Base-by-base conservation (phyloP, 1,140 invertebrate species). In the Ceratina japonica region DNA sequence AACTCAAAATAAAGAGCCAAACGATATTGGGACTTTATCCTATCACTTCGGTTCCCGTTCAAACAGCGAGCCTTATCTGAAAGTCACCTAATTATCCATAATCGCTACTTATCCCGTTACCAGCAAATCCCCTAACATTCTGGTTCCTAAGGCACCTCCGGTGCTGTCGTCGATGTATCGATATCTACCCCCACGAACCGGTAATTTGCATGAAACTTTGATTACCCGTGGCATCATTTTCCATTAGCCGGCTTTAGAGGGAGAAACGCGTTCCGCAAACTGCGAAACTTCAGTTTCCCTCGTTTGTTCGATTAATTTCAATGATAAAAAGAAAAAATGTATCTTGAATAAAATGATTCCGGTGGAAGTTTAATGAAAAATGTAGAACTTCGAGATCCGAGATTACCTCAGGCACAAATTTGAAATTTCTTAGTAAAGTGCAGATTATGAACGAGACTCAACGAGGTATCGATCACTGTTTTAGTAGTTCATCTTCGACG, bases 141-240 rank as follows among this genome's bases (percentile, higher is more conserved):
- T 27, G 37, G 37, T 59, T 75, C 37, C 64, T 68, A 13, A 61
- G 56, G 74, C 65, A 52, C 37, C 65, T 69, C 54, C 44, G 27
- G 62, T 49, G 15, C 37, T 49, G 64, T 58, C 74, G 64, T 64
- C 72, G n/a, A 76, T 76, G 31, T 61, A 69, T 69, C 44, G 56
- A 75, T 75, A 75, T 44, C 37, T 44, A 44, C 37, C 37, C 37
- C 62, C 51, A 2, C 51, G 51, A 65, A 52, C 74, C 56, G 56
- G 74, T 69, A 76, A 76, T 76, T 69, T 69, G 8, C 65, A 76
- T 76, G 74, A 76, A 69, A 76, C 56, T 76, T 76, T 69, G 72
- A 75, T 75, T 65, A 75, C 13, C 62, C n/a, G n/a, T 10, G 2
- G 18, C 74, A 70, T 76, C 65, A 61, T 76, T 31, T 75, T 69